These are phyloP conservation scores for Cabera pusaria DNA, from an alignment of 2,888 invertebrate genomes.

Conservation along the genomic window DNA sequence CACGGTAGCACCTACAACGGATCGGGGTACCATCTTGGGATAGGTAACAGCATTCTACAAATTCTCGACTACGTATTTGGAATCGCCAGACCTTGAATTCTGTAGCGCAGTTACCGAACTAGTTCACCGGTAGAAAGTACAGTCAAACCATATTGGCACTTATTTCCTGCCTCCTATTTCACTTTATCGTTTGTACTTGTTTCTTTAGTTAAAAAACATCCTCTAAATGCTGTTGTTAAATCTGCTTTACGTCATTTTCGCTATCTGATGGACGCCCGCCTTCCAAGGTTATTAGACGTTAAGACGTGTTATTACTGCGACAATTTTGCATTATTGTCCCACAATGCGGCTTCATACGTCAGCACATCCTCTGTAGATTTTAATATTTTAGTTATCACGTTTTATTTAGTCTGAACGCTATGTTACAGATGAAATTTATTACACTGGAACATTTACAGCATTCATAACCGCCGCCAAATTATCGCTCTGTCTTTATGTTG, in stretches of 20 bases:
- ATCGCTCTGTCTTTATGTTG: conserved; percentile 22
- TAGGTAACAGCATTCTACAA: conserved; percentile 5
- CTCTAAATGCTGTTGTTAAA: conserved; percentile 10
- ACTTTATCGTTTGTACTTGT: too few species aligned
- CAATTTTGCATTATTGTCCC: conserved; percentile 44
- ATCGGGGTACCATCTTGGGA: conserved; percentile 10
- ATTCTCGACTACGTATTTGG: conserved; percentile 14
- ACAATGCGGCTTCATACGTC: conserved; percentile 32
- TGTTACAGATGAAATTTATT: conserved; percentile 16
- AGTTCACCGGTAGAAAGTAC: conserved; percentile 15
- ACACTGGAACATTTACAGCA: conserved; percentile 17
- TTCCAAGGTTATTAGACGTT: conserved; percentile 39
- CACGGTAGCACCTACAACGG: conserved; percentile 20
- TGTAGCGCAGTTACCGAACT: conserved; percentile 9
- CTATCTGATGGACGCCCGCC: conserved; percentile 39
- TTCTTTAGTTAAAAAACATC: too few species aligned
- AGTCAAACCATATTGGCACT: conserved; percentile 1
- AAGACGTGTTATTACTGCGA: conserved; percentile 38
- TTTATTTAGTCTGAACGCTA: conserved; percentile 17
- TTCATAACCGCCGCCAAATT: conserved; percentile 22
- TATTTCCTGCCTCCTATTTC: conserved; percentile 7
- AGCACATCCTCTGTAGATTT: conserved; percentile 35
- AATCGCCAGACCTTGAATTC: conserved; percentile 4
- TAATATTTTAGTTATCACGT: conserved; percentile 14
- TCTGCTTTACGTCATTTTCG: conserved; percentile 26